Conservation (phyloP, 2,113 vertebrate genomes). For the Pygoscelis adeliae region DNA sequence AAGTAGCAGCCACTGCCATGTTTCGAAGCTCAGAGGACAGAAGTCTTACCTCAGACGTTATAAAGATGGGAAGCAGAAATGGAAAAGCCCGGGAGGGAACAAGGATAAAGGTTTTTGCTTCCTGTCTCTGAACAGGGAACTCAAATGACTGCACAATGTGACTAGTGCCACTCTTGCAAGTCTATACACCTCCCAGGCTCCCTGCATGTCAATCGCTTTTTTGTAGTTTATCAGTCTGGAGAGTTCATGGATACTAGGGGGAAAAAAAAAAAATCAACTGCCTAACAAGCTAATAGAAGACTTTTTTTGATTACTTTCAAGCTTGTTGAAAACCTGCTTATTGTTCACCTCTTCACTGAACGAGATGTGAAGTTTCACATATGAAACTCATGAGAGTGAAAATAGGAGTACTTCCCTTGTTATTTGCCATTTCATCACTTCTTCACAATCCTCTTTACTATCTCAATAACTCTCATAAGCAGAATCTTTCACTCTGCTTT, state of each 20-base stretch:
- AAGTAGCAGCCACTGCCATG: background rate
- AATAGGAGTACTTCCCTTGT: background rate
- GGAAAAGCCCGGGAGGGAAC: background rate
- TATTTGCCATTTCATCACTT: background rate
- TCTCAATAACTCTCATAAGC: background rate
- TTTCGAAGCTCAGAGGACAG: background rate
- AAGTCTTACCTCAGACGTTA: background rate
- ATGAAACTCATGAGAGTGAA: background rate
- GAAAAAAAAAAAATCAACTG: background rate
- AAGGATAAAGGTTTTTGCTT: background rate
- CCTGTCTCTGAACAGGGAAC: background rate
- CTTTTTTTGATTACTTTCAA: background rate
- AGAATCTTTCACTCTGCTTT: background rate
- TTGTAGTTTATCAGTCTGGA: background rate
- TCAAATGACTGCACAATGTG: background rate
- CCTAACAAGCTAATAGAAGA: background rate
- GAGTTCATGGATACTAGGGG: background rate
- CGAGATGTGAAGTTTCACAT: no score
- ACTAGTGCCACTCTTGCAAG: background rate
- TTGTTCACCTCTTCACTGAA: background rate
- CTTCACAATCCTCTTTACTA: background rate
- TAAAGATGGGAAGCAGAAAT: background rate
- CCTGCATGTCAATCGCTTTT: background rate
- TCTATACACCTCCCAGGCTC: accelerated
- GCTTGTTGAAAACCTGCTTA: background rate